phyloP scores from a whole-genome alignment of 1,140 invertebrate species.

The Latrodectus geometricus region DNA sequence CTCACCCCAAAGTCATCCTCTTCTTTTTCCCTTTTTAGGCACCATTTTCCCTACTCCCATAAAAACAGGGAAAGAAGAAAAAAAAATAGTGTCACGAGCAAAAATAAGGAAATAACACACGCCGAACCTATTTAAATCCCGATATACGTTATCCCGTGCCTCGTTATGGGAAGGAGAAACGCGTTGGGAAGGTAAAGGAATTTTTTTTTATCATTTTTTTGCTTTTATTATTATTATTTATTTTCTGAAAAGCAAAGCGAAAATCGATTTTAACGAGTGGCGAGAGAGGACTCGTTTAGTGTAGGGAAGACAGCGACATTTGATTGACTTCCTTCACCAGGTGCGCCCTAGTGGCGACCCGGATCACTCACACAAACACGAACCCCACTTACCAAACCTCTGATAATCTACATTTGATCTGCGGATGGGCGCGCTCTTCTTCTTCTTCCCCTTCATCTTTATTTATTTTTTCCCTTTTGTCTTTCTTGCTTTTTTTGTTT shows the following conservation, averaged over 20 bases:
- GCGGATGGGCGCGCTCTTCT: slow-evolving; percentile 1
- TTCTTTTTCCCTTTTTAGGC: background rate
- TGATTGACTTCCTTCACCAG: slow-evolving; percentile 55
- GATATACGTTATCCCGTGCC: background rate
- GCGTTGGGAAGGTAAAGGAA: background rate
- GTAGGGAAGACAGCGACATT: slow-evolving; percentile 28
- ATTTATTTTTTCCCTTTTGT: background rate
- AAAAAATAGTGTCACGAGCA: background rate
- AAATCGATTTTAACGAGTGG: slow-evolving; percentile 39
- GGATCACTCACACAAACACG: slow-evolving; percentile 3
- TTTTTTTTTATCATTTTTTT: slow-evolving; percentile 14
- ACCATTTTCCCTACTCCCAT: background rate
- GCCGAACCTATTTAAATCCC: slow-evolving; percentile 9
- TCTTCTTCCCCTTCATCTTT: background rate
- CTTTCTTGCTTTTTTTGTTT: background rate
- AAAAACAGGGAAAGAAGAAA: background rate
- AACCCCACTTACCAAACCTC: slow-evolving; percentile 37
- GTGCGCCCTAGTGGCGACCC: slow-evolving; percentile 21
- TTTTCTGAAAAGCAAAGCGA: slow-evolving; percentile 32
- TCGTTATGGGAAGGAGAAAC: background rate
- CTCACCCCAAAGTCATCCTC: background rate
- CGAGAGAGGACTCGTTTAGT: background rate
- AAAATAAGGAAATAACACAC: too few relatives aligned
- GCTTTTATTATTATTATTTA: too few relatives aligned
- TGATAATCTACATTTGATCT: slow-evolving; percentile 57